phyloP scores from a whole-genome alignment of 2,888 invertebrate genomes.

The Keiferia lycopersicella region DNA sequence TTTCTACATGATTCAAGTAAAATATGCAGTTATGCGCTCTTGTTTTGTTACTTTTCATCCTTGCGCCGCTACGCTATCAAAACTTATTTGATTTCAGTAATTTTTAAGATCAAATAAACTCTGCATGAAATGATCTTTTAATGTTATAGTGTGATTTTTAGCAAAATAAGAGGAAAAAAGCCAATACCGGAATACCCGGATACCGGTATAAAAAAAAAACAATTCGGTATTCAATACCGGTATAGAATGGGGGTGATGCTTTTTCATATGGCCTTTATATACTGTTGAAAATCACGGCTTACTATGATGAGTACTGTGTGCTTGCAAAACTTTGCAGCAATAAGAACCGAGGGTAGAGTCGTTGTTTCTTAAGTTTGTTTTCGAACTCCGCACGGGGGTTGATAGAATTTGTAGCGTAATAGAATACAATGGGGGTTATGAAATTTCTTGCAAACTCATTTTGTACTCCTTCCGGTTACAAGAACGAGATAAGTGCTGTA shows the following conservation, averaged over 20 bases:
- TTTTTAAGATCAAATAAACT: too few species aligned
- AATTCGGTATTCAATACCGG: slow-evolving; percentile 36
- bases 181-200: too few species aligned
- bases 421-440: slow-evolving; percentile 12
- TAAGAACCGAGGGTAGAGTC: slow-evolving; percentile 14
- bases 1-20: too few species aligned
- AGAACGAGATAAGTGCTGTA: not conserved
- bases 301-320: slow-evolving; percentile 23
- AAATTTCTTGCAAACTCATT: slow-evolving; percentile 12
- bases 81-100: too few species aligned
- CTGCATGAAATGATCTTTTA: too few species aligned
- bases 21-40: too few species aligned
- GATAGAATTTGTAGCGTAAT: slow-evolving; percentile 20
- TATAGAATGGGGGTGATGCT: slow-evolving; percentile 28
- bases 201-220: too few species aligned
- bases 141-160: too few species aligned
- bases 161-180: too few species aligned
- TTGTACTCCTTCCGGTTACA: not conserved
- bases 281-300: slow-evolving; percentile 44
- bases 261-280: too few species aligned
- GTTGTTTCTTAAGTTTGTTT: slow-evolving; percentile 12
- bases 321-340: not conserved
- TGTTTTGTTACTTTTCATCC: too few species aligned
- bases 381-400: slow-evolving; percentile 7
- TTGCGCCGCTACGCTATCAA: too few species aligned